Evolutionary conservation across 1,140 invertebrate species (phyloP), one percentile per base, ranked within the genome.

Genomic region (Ostrea edulis): DNA sequence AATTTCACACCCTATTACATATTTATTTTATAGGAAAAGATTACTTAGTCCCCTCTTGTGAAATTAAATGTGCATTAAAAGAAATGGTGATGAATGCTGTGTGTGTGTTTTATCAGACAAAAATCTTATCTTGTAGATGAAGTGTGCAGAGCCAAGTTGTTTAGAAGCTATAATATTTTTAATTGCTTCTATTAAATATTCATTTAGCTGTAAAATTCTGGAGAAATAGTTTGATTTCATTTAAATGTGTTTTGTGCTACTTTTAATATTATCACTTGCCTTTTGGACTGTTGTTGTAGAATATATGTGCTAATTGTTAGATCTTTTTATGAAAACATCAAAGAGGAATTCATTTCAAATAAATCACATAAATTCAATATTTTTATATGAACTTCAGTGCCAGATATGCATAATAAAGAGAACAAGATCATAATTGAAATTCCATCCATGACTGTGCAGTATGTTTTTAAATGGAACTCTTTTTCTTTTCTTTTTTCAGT

Each of bases 141-240:
- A 77, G 68, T 77, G 68, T 77, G 25, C 25, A 58, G 55, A 62
- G 55, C 55, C 29, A 77, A 35, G 68, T 14, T 77, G 25, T 77
- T 44, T 12, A 35, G 68, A 77, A 29, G 68, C 68, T 35, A 77
- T 77, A 77, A 77, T 77, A 77, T 77, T 77, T 77, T 77, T 77
- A 77, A 77, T 77, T 77, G 68, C 68, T 77, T 35, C 65, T 68
- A 25, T 68, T 68, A 68, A 68, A 25, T 17, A 55, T 5, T 68
- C 9, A 29, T 77, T 77, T 77, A 20, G 68, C 68, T 77, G 25
- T 77, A 77, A 25, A 71, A 71, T 29, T 62, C 58, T 29, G 25
- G 68, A 35, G 25, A 29, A 77, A 77, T 77, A 29, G 68, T 77
- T 77, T 77, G 68, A 77, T 77, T 77, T 77, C 68, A 77, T 77